Evolutionary conservation across 2,888 invertebrate genomes (phyloP).

Genomic region (Falcaria lacertinaria): DNA sequence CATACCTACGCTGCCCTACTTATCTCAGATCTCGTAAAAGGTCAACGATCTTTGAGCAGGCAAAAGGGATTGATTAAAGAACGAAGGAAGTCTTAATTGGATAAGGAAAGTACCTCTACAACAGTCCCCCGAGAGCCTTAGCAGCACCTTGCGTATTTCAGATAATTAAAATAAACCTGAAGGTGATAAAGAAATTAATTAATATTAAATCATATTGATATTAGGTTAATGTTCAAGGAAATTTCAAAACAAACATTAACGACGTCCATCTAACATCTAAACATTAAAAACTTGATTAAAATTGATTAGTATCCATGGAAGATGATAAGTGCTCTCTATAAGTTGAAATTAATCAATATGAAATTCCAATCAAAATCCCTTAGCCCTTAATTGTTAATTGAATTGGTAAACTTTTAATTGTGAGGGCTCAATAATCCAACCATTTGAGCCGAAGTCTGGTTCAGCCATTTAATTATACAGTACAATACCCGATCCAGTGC

Average conservation of each 20-base stretch:
- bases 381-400: conserved; percentile 57
- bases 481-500: conserved; percentile 39
- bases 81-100: conserved; percentile 29
- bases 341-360: conserved; percentile 45
- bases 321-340: conserved; percentile 13
- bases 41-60: conserved; percentile 22
- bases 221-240: background rate
- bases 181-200: background rate
- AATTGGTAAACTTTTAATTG: conserved; percentile 56
- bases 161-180: conserved; percentile 18
- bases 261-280: no score
- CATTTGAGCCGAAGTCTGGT: conserved; percentile 28
- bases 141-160: conserved; percentile 12
- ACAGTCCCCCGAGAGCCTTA: conserved; percentile 9
- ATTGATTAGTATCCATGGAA: background rate
- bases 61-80: conserved; percentile 31
- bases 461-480: conserved; percentile 55
- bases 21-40: conserved; percentile 24
- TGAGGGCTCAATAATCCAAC: conserved; percentile 54
- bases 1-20: conserved; percentile 2
- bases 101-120: conserved; percentile 18
- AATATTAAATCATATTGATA: background rate
- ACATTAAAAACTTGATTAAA: conserved; percentile 5
- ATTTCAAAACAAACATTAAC: background rate
- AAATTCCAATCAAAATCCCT: conserved; percentile 46